Percentiles rank a stretch among this genome's conserved stretches.
phyloP scores from a whole-genome alignment of 2,797 vertebrate species.

The Sebastes goodei region DNA sequence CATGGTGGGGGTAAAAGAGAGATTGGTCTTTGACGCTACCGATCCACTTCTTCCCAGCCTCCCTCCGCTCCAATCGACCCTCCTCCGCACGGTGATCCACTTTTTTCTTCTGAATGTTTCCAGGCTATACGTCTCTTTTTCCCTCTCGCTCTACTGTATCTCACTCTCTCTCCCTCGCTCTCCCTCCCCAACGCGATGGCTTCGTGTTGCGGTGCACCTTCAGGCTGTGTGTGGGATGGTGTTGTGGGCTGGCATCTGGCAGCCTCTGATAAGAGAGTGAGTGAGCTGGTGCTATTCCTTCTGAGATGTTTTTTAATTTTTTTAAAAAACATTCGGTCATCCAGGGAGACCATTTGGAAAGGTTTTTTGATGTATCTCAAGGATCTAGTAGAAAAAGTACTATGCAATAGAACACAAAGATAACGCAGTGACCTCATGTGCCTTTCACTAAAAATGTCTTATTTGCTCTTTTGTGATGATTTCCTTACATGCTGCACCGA shows the following conservation, averaged over 20 bases:
- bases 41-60: conserved; percentile 48
- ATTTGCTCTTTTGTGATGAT: not conserved
- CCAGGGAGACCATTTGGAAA: conserved; percentile 43
- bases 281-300: conserved; percentile 67
- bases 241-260: conserved; percentile 81
- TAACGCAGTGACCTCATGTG: not conserved
- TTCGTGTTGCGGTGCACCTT: conserved; percentile 76
- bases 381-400: conserved; percentile 35
- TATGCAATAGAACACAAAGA: conserved; percentile 20
- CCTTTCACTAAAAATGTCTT: not conserved
- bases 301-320: conserved; percentile 51
- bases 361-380: conserved; percentile 32
- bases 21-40: conserved; percentile 35
- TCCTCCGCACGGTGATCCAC: conserved; percentile 70
- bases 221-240: conserved; percentile 79
- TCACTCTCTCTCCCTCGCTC: conserved; percentile 34
- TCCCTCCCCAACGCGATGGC: conserved; percentile 53
- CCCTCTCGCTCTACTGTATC: conserved; percentile 54
- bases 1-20: not conserved
- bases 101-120: conserved; percentile 67
- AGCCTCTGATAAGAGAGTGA: conserved; percentile 80
- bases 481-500: not conserved
- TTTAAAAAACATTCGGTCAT: not conserved
- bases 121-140: conserved; percentile 62
- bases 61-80: conserved; percentile 57